phyloP scores from a whole-genome alignment of 2,113 vertebrate species.

The Bothrops jararaca region DNA sequence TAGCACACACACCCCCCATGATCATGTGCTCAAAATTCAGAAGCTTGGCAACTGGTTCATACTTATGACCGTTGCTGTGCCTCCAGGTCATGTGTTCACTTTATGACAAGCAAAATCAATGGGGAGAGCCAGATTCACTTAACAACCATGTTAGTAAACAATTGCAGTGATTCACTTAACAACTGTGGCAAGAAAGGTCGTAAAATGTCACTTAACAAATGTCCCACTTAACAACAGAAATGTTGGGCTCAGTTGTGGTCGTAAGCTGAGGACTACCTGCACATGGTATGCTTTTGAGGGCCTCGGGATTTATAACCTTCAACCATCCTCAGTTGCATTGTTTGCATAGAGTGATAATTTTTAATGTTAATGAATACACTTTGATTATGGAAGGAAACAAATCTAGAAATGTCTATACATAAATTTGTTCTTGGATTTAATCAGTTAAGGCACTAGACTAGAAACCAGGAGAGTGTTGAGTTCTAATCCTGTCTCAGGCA shows the following conservation, averaged over 20 bases:
- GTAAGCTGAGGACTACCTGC: background rate
- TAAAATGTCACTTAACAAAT: background rate
- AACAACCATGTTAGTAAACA: background rate
- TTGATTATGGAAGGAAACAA: background rate
- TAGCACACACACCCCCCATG: background rate
- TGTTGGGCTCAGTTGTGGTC: background rate
- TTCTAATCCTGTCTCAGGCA: background rate
- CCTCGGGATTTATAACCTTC: background rate
- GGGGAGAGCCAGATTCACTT: background rate
- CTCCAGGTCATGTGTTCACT: background rate
- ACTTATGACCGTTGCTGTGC: background rate
- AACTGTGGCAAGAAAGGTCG: background rate
- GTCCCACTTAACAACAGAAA: background rate
- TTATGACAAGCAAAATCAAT: background rate
- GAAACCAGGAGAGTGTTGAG: background rate
- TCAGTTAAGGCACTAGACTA: background rate
- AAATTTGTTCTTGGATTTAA: background rate
- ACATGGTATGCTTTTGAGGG: background rate
- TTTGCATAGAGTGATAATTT: background rate
- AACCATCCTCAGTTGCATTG: background rate
- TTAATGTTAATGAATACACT: background rate
- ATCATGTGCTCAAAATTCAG: background rate
- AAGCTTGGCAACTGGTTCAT: background rate
- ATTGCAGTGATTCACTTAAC: no score
- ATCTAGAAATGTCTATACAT: background rate